Conservation (phyloP, 2,797 vertebrate species). For the Pachyuromys duprasi region DNA sequence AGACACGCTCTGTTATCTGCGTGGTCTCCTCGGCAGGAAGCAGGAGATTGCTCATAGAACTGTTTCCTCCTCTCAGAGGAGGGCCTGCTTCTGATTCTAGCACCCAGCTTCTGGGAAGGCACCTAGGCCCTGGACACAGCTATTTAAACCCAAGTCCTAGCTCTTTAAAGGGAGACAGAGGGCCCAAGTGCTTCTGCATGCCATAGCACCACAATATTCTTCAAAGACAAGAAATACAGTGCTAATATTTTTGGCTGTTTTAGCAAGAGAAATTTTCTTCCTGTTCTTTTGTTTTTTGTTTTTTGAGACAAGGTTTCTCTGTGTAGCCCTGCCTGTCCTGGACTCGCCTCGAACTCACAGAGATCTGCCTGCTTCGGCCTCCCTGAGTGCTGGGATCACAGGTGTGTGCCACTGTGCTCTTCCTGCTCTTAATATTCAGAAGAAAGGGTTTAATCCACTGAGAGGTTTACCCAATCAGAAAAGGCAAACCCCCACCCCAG, state of each 20-base stretch:
- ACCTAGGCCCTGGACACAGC: background rate
- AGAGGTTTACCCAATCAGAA: slow-evolving; percentile 12
- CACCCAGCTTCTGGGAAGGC: background rate
- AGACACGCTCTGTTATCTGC: background rate
- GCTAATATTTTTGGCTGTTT: background rate
- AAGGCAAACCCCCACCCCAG: background rate
- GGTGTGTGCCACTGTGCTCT: background rate
- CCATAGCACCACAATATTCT: background rate
- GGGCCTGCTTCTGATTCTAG: background rate
- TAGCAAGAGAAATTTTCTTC: background rate
- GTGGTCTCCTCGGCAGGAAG: background rate
- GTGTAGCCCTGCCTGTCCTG: too few relatives aligned
- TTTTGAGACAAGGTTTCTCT: too few relatives aligned
- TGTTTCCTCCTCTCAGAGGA: background rate
- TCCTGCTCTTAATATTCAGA: background rate
- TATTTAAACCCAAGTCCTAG: background rate
- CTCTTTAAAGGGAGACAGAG: background rate
- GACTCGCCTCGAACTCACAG: too few relatives aligned
- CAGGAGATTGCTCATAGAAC: too few relatives aligned
- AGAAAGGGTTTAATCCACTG: background rate
- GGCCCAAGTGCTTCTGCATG: background rate
- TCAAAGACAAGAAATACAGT: background rate
- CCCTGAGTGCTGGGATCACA: too few relatives aligned
- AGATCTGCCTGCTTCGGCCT: too few relatives aligned
- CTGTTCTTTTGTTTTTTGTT: background rate